Conservation (phyloP, 2,888 invertebrate species). For the Villa cingulata region DNA sequence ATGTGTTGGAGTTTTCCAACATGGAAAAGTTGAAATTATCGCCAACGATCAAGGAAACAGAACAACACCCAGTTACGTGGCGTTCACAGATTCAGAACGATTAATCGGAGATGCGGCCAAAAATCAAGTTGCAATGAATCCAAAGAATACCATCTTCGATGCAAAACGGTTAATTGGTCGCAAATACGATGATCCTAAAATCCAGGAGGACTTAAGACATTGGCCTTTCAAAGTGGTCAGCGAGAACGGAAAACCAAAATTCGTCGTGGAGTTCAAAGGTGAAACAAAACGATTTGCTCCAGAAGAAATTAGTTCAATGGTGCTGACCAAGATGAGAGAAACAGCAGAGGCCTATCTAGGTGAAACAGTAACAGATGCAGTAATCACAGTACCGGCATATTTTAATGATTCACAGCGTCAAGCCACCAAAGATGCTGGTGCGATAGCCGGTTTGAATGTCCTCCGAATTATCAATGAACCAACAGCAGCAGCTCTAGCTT, state of each 20-base stretch:
- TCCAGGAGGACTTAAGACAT: conserved; percentile 87
- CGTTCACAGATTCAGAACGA: conserved; percentile 72
- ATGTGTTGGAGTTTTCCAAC: conserved; percentile 68
- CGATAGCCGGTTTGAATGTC: conserved; percentile 79
- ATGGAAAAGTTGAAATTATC: conserved; percentile 71
- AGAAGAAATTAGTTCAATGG: conserved; percentile 87
- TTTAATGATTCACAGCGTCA: conserved; percentile 83
- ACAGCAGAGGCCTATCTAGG: conserved; percentile 82
- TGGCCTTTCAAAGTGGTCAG: conserved; percentile 84
- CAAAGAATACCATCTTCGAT: conserved; percentile 81
- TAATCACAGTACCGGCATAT: conserved; percentile 83
- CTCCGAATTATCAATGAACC: conserved; percentile 87
- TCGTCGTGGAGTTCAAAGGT: conserved; percentile 74
- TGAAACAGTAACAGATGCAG: conserved; percentile 69
- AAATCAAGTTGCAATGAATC: conserved; percentile 78
- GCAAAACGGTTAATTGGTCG: conserved; percentile 90
- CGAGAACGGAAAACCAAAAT: conserved; percentile 67
- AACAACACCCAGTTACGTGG: conserved; percentile 65
- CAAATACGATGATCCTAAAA: conserved; percentile 74
- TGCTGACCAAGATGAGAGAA: conserved; percentile 86
- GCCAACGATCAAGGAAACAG: conserved; percentile 73
- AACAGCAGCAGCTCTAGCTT: conserved; percentile 82
- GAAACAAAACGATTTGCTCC: conserved; percentile 80
- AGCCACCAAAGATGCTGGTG: conserved; percentile 88
- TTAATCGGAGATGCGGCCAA: conserved; percentile 74